A percentile compares a stretch with the other conserved stretches of the same genome.
Conservation (phyloP, 2,888 invertebrate species). For the Sussaba pulchella region DNA sequence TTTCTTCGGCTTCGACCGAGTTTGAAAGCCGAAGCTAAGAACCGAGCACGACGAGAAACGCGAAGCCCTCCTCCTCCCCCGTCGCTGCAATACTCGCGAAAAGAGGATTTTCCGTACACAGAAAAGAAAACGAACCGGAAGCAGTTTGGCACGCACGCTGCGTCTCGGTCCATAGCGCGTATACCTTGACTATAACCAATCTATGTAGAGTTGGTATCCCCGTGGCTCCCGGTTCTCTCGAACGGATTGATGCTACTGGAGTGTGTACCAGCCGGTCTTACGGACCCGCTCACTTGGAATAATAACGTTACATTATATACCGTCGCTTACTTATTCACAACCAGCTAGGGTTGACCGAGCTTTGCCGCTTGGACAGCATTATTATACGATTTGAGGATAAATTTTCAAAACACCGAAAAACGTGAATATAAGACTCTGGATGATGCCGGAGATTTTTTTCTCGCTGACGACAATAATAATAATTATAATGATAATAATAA, state of each 20-base stretch:
- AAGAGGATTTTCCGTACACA: constrained; percentile 66
- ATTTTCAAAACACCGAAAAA: background rate
- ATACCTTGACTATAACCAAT: background rate
- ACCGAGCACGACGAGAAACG: constrained; percentile 28
- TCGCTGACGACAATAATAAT: background rate
- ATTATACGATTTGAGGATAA: background rate
- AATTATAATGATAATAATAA: background rate
- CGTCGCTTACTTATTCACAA: constrained; percentile 49
- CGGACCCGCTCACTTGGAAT: constrained; percentile 79
- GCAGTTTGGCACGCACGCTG: constrained; percentile 60
- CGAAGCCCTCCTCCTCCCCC: constrained; percentile 26
- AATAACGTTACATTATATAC: constrained; percentile 75
- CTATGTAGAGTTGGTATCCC: constrained; percentile 25
- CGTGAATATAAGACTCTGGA: background rate
- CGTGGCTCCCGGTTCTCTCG: constrained; percentile 21
- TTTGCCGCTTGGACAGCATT: background rate
- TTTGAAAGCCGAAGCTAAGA: constrained; percentile 11
- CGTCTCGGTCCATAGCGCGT: background rate
- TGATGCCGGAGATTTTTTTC: background rate
- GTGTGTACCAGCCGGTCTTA: constrained; percentile 46
- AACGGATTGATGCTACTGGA: constrained; percentile 50
- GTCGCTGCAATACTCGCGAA: background rate
- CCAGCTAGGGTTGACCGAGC: background rate
- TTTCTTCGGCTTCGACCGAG: background rate
- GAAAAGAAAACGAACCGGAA: constrained; percentile 73